Evolutionary conservation across 2,113 vertebrate genomes (phyloP).

Genomic region (Marcusenius ussheri): DNA sequence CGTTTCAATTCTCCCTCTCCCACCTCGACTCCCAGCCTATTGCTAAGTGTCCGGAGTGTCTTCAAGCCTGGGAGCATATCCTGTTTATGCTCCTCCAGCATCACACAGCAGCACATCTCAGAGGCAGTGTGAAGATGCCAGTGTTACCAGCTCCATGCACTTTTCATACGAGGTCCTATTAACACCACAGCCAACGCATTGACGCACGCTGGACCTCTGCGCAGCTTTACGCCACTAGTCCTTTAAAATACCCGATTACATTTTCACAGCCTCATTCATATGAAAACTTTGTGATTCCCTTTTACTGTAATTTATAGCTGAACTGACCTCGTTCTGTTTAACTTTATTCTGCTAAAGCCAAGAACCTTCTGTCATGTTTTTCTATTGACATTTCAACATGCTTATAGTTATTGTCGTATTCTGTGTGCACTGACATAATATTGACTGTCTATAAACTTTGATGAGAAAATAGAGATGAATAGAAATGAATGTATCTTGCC

Average conservation of each 20-base stretch:
- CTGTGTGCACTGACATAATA: not conserved
- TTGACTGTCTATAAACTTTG: not conserved
- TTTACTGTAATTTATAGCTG: not conserved
- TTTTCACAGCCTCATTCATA: not conserved
- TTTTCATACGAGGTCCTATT: not conserved
- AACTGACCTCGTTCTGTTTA: not conserved
- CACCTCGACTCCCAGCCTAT: not conserved
- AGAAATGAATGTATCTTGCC: not conserved
- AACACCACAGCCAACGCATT: not conserved
- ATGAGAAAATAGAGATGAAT: not conserved
- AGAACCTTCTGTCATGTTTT: not conserved
- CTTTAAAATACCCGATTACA: not conserved
- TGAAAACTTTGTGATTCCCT: not conserved
- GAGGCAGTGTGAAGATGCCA: not conserved
- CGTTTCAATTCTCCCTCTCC: not conserved
- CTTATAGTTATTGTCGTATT: not conserved
- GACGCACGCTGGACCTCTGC: not conserved
- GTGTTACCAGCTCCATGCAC: not conserved
- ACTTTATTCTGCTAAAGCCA: not conserved
- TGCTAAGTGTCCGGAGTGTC: not conserved
- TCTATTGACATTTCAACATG: not conserved
- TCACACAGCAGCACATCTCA: slow-evolving; percentile 26
- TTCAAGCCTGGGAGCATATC: not conserved
- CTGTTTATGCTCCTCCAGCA: not conserved
- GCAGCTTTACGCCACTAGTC: not conserved